Evolutionary conservation across 1,140 invertebrate species (phyloP).

Genomic region (Antheraea mylitta): DNA sequence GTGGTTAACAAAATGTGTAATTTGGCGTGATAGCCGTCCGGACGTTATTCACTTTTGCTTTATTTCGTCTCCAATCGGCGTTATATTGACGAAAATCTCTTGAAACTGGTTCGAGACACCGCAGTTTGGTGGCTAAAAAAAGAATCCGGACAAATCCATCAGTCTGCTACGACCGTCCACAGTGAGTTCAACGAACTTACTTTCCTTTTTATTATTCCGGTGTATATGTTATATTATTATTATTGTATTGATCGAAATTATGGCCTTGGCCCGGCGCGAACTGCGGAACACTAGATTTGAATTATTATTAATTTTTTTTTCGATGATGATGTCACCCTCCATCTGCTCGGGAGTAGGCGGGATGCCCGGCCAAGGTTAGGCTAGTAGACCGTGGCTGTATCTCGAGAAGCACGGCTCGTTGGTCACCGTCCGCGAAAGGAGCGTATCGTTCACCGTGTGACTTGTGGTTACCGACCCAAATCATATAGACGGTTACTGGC

Average conservation of each 20-base stretch:
- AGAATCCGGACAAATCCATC: slow-evolving; percentile 55
- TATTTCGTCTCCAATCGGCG: slow-evolving; percentile 21
- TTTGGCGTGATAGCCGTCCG: slow-evolving; percentile 1
- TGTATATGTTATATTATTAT: slow-evolving; percentile 38
- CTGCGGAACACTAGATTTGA: slow-evolving; percentile 29
- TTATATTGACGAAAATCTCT: slow-evolving; percentile 27
- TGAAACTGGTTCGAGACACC: slow-evolving; percentile 42
- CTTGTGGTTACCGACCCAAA: slow-evolving; percentile 53
- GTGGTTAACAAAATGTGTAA: slow-evolving; percentile 20
- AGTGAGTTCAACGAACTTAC: slow-evolving; percentile 58
- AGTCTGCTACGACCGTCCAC: slow-evolving; percentile 47
- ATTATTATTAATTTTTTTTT: slow-evolving; percentile 19
- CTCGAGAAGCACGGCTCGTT: slow-evolving; percentile 59
- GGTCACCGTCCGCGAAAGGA: slow-evolving; percentile 52
- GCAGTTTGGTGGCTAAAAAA: slow-evolving; percentile 55
- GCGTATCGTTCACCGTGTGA: slow-evolving; percentile 29
- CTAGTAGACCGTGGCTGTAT: slow-evolving; percentile 61
- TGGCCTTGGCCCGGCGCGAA: slow-evolving; percentile 50
- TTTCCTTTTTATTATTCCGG: slow-evolving; percentile 68
- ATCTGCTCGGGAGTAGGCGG: slow-evolving; percentile 49
- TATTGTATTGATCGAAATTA: slow-evolving; percentile 48
- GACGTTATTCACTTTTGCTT: slow-evolving; percentile 18
- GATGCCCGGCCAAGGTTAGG: slow-evolving; percentile 62
- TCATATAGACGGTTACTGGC: slow-evolving; percentile 44
- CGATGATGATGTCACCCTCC: slow-evolving; percentile 58